A percentile compares a stretch with the other conserved stretches of the same genome.
phyloP scores from a whole-genome alignment of 2,888 invertebrate genomes.

The Xestia xanthographa region DNA sequence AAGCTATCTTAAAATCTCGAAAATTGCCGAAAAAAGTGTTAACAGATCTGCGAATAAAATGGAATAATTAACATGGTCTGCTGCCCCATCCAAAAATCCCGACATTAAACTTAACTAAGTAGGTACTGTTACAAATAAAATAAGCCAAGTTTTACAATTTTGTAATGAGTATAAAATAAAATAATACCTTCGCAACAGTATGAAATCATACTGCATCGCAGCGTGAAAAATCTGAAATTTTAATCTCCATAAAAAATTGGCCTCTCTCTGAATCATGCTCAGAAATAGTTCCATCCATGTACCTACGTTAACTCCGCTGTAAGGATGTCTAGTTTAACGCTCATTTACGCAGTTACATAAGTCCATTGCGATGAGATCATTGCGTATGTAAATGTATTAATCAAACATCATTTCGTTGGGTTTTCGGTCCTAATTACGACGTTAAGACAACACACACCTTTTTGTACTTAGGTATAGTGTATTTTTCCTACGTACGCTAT shows the following conservation, averaged over 20 bases:
- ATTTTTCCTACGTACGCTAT: constrained; percentile 4
- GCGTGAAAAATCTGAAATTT: constrained; percentile 56
- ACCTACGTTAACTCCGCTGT: constrained; percentile 56
- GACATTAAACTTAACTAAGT: constrained; percentile 4
- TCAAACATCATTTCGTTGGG: constrained; percentile 66
- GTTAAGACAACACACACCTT: constrained; percentile 29
- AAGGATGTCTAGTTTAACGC: constrained; percentile 80
- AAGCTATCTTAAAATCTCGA: constrained; percentile 8
- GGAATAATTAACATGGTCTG: constrained; percentile 46
- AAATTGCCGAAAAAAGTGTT: constrained; percentile 23
- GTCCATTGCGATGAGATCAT: constrained; percentile 77
- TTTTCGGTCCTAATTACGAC: constrained; percentile 47
- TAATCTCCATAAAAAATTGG: constrained; percentile 55
- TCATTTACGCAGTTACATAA: constrained; percentile 79
- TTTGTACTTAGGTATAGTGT: neutral
- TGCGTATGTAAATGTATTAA: constrained; percentile 68
- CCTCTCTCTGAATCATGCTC: constrained; percentile 56
- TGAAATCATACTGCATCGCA: constrained; percentile 29
- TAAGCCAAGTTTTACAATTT: constrained; percentile 3
- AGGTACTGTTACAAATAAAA: constrained; percentile 1
- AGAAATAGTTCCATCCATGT: constrained; percentile 50
- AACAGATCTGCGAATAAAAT: constrained; percentile 18
- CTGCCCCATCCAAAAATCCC: constrained; percentile 18
- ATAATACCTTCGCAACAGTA: constrained; percentile 7
- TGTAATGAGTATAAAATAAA: neutral